Conservation (phyloP, 1,140 invertebrate species). For the Drosophila chauvacae region DNA sequence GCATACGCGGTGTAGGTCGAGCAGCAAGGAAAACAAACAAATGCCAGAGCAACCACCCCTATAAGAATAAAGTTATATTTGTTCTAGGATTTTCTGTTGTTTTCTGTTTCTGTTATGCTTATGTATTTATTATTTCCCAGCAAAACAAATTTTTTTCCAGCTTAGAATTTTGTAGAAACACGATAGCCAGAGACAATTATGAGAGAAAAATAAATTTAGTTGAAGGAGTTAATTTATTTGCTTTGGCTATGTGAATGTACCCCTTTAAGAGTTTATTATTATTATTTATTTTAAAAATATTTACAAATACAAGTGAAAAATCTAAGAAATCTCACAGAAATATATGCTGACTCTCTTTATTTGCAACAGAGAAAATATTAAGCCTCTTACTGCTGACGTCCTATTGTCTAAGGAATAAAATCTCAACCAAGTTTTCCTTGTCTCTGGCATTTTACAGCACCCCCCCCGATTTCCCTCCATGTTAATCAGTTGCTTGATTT, state of each 20-base stretch:
- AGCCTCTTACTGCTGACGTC: not conserved
- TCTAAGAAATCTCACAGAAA: not conserved
- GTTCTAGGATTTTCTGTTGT: not conserved
- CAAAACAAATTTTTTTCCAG: slow-evolving; percentile 8
- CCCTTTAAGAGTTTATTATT: not conserved
- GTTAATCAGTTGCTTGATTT: slow-evolving; percentile 55
- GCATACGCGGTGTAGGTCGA: slow-evolving; percentile 40
- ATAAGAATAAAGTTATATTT: slow-evolving; percentile 18
- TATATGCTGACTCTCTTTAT: not conserved
- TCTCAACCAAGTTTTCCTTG: slow-evolving; percentile 45
- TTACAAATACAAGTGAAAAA: not conserved
- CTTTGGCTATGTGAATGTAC: no score
- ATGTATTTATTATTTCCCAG: slow-evolving; percentile 18
- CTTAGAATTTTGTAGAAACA: slow-evolving; percentile 8
- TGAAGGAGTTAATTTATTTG: no score
- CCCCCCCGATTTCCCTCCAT: slow-evolving; percentile 12
- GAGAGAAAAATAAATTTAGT: not conserved
- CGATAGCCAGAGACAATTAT: not conserved
- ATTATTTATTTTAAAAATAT: not conserved
- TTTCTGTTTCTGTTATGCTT: slow-evolving; percentile 6
- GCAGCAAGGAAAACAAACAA: slow-evolving; percentile 7
- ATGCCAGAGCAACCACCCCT: not conserved
- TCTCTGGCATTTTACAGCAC: slow-evolving; percentile 32
- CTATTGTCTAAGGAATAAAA: slow-evolving; percentile 5
- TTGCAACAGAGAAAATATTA: not conserved